Evolutionary conservation across 2,888 invertebrate species (phyloP), one percentile per base, ranked within the genome.

Genomic region (Synanthedon formicaeformis): DNA sequence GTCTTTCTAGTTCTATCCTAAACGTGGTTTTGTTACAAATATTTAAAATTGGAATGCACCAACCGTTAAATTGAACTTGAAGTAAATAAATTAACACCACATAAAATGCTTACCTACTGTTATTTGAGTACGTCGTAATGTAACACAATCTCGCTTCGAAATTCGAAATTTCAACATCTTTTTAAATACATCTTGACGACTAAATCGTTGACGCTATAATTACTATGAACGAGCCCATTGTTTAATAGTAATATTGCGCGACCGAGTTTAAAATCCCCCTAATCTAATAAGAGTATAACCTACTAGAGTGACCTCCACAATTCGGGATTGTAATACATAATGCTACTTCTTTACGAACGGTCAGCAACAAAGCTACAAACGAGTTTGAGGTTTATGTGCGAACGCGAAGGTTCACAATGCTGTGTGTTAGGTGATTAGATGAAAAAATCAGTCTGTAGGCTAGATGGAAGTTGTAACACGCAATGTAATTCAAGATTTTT

Each of bases 401-500:
- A 45, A 14, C 14, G 1, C 8, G n/a, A 45, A 45, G 45, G 45
- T 45, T 14, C 11, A 45, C n/a, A 45, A 13, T 45, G 45, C 11
- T 6, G n/a, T 45, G 45, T 45, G 14, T 14, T n/a, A 45, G 45
- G n/a, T n/a, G 14, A 13, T 13, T 14, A 14, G 45, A 45, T 14
- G 45, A 14, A 45, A 45, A 45, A n/a, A 45, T 45, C 14, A 45
- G 45, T 45, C 14, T 45, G 45, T 45, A 45, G 13, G 3, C 13
- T 45, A 45, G 2, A 50, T 40, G 50, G 50, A 50, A 50, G 50
- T 40, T 66, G 71, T 57, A 71, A 69, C 83, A 84, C 81, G 83
- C 79, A 69, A 81, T 71, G 75, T 75, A 74, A 73, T 75, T 75
- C 68, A 61, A 78, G 83, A 83, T 84, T 65, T 64, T 74, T 80